These are phyloP conservation scores for Hypsibius dujardini DNA, from an alignment of 1,140 invertebrate species.

Conservation along the genomic window DNA sequence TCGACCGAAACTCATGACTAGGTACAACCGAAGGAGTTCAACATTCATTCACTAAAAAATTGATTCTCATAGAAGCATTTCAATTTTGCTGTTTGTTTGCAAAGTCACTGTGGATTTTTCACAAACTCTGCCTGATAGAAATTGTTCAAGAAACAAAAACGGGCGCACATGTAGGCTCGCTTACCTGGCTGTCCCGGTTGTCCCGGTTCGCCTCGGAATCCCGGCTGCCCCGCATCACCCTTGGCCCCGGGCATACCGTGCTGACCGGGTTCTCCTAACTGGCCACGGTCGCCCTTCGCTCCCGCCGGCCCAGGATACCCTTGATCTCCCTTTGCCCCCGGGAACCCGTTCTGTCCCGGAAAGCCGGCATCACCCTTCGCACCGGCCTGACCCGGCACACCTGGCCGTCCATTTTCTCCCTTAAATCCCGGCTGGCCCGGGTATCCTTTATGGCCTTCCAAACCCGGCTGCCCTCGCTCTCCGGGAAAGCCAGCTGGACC, in stretches of 20 bases:
- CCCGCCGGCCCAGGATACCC: neutral
- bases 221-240: neutral
- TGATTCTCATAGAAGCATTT: no score
- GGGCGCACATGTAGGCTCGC: no score
- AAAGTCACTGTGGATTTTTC: no score
- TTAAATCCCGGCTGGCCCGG: constrained; percentile 47
- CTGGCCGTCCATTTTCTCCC: constrained; percentile 71
- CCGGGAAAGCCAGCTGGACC: constrained; percentile 22
- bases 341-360: constrained; percentile 23
- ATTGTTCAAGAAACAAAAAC: no score
- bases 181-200: no score
- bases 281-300: constrained; percentile 26
- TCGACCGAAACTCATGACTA: no score
- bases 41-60: no score
- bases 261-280: constrained; percentile 23
- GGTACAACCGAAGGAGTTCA: no score
- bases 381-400: constrained; percentile 40
- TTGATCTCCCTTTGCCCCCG: constrained; percentile 25
- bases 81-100: no score
- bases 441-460: constrained; percentile 39
- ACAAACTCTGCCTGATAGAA: no score
- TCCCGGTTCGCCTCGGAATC: no score
- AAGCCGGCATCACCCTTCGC: constrained; percentile 31
- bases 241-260: constrained; percentile 8
- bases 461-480: constrained; percentile 48